Percentiles rank a stretch among this genome's conserved stretches.
These are phyloP conservation scores for Plagiodera versicolora DNA, from an alignment of 2,888 invertebrate genomes.

Conservation along the genomic window DNA sequence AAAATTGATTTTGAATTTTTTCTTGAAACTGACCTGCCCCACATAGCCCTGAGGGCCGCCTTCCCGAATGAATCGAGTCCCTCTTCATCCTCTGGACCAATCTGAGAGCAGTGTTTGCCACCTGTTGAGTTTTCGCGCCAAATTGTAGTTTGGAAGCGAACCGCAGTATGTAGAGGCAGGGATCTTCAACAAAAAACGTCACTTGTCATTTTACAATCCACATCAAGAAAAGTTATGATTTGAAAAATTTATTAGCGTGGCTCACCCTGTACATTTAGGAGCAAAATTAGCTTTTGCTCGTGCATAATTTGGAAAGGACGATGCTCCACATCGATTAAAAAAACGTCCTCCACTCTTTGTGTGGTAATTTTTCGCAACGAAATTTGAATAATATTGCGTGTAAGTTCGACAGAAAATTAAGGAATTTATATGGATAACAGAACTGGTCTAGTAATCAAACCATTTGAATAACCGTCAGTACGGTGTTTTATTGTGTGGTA, in stretches of 20 bases:
- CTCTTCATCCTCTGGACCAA: conserved; percentile 97
- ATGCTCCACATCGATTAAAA: not conserved
- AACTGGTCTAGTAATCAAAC: not conserved
- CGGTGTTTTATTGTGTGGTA: not conserved
- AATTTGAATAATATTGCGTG: not conserved
- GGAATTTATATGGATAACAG: not conserved
- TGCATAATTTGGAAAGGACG: not conserved
- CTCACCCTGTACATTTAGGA: no score
- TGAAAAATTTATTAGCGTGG: not conserved
- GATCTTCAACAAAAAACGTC: conserved; percentile 65
- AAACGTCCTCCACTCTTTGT: not conserved
- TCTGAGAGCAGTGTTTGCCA: conserved; percentile 90
- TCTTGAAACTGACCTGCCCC: conserved; percentile 78
- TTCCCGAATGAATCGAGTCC: conserved; percentile 95
- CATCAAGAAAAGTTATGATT: no score
- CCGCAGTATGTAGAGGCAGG: conserved; percentile 91
- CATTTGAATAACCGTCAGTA: not conserved
- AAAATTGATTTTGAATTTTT: no score
- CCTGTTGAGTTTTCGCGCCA: conserved; percentile 90
- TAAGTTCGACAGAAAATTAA: not conserved
- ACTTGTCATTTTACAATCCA: not conserved
- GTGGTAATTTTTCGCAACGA: not conserved
- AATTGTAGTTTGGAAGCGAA: conserved; percentile 93
- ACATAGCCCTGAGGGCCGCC: conserved; percentile 95
- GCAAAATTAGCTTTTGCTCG: not conserved